phyloP scores from a whole-genome alignment of 2,888 invertebrate genomes.

The Agapostemon virescens region DNA sequence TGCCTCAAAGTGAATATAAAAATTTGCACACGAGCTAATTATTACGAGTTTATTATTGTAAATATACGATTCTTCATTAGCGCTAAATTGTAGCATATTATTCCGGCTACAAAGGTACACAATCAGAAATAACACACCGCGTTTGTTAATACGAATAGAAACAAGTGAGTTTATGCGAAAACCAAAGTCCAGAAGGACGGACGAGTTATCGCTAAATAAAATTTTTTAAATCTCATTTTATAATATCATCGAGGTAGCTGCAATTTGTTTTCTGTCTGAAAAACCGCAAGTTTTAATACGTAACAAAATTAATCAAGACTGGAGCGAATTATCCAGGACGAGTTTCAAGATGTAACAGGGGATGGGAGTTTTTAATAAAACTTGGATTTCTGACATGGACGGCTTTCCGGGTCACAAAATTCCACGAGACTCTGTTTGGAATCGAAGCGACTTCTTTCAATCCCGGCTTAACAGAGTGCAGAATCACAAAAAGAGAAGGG shows the following conservation, averaged over 20 bases:
- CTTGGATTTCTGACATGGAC: slow-evolving; percentile 19
- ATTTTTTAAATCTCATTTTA: too few species aligned
- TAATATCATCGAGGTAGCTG: not conserved
- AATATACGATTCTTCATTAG: too few species aligned
- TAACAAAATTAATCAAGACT: not conserved
- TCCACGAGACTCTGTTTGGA: slow-evolving; percentile 18
- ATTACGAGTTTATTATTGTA: too few species aligned
- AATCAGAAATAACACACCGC: too few species aligned
- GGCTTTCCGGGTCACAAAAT: slow-evolving; percentile 48
- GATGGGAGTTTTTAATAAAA: slow-evolving; percentile 54
- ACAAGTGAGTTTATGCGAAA: too few species aligned
- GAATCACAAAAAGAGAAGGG: slow-evolving; percentile 50
- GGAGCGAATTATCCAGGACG: not conserved
- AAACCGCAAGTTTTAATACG: not conserved
- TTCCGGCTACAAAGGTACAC: too few species aligned
- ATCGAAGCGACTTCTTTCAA: slow-evolving; percentile 60
- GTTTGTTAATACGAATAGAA: too few species aligned
- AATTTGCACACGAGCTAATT: too few species aligned
- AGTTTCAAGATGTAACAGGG: slow-evolving; percentile 4
- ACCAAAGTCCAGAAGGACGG: too few species aligned
- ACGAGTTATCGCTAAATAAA: too few species aligned
- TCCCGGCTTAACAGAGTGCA: slow-evolving; percentile 47
- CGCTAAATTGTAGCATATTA: too few species aligned
- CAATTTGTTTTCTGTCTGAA: not conserved
- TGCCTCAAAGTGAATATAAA: too few species aligned